Percentiles rank a stretch among this genome's conserved stretches.
These are phyloP conservation scores for Tupaia chinensis DNA, from an alignment of 2,113 vertebrate genomes.

Conservation along the genomic window DNA sequence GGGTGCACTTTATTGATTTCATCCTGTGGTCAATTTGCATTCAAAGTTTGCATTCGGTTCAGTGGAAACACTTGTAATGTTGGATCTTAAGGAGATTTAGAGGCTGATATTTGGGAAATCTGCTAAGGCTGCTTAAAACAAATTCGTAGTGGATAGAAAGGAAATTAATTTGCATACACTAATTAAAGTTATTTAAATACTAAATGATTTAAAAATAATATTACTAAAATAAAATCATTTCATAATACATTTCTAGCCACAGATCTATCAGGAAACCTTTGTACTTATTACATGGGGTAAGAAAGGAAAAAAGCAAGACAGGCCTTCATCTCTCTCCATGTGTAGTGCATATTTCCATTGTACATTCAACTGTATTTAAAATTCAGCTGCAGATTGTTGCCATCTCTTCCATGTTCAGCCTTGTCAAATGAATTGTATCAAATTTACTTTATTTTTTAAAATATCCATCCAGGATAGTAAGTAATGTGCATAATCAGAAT, in stretches of 20 bases:
- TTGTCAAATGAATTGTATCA: not conserved
- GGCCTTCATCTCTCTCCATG: rapidly evolving
- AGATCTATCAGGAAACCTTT: not conserved
- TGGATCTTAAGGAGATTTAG: slow-evolving; percentile 11
- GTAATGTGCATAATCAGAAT: not conserved
- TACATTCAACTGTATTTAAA: not conserved
- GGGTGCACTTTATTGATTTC: slow-evolving; percentile 66
- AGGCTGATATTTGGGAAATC: not conserved
- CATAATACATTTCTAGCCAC: not conserved
- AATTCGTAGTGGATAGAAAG: not conserved
- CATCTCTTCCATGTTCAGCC: not conserved
- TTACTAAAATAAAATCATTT: not conserved
- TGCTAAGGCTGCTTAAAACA: not conserved
- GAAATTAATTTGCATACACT: slow-evolving; percentile 1
- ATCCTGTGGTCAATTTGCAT: slow-evolving; percentile 62
- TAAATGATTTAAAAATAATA: slow-evolving; percentile 5
- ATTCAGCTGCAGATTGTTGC: not conserved
- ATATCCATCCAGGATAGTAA: slow-evolving; percentile 1
- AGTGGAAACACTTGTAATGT: slow-evolving; percentile 16
- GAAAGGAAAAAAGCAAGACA: not conserved
- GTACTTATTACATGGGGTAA: not conserved
- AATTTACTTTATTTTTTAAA: slow-evolving; percentile 48
- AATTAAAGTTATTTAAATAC: slow-evolving; percentile 55
- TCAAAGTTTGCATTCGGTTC: slow-evolving; percentile 55
- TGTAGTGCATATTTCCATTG: not conserved